These are phyloP conservation scores for Andrena praecox DNA, from an alignment of 2,888 invertebrate genomes.

Conservation along the genomic window DNA sequence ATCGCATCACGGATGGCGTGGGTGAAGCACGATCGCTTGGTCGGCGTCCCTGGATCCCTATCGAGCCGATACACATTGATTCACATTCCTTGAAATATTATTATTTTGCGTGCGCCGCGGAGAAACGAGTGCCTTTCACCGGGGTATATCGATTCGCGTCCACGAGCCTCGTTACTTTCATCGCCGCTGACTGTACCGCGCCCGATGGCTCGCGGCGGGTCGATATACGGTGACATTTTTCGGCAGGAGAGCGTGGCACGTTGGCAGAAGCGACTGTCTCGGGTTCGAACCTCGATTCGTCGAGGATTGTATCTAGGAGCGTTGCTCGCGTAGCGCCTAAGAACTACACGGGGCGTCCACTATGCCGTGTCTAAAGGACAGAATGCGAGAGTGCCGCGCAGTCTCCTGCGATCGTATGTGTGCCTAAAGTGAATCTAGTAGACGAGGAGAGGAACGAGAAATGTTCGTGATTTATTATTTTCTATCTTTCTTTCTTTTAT, in stretches of 20 bases:
- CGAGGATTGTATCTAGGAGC: neutral
- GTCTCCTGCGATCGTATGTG: neutral
- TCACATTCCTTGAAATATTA: conserved; percentile 40
- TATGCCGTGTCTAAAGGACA: neutral
- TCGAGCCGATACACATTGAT: conserved; percentile 12
- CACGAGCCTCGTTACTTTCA: neutral
- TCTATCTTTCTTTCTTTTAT: too few species aligned
- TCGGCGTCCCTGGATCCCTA: conserved; percentile 31
- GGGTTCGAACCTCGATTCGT: neutral
- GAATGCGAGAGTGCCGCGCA: neutral
- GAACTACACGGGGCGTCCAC: neutral
- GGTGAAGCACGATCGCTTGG: neutral
- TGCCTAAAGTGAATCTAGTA: conserved; percentile 2
- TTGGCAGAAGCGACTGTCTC: neutral
- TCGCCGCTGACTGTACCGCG: neutral
- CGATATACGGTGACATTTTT: conserved; percentile 1
- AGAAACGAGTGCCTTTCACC: conserved; percentile 15
- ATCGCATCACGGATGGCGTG: too few species aligned
- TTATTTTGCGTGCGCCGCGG: conserved; percentile 5
- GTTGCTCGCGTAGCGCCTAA: neutral
- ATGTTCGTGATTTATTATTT: conserved; percentile 16
- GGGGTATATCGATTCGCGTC: neutral
- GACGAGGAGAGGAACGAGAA: conserved; percentile 22
- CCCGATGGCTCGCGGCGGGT: neutral
- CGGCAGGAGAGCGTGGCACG: neutral